Conservation (phyloP, 2,113 vertebrate species). For the Dendrocopos noguchii region DNA sequence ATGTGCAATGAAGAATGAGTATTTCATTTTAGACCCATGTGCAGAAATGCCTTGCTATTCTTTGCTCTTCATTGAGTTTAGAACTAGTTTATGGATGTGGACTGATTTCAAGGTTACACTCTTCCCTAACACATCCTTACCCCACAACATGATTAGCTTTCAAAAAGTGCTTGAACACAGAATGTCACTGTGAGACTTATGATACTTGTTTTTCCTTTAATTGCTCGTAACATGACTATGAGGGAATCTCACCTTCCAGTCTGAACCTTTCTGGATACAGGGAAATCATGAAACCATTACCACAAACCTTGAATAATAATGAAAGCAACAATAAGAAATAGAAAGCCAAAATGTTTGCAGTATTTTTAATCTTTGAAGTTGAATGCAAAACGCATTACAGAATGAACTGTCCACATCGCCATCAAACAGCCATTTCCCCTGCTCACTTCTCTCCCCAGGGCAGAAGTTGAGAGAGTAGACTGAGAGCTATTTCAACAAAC, state of each 20-base stretch:
- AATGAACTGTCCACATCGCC: fast-evolving
- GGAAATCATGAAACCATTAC: not conserved
- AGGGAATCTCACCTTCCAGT: not conserved
- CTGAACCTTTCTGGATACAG: not conserved
- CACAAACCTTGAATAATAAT: not conserved
- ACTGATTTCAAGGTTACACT: not conserved
- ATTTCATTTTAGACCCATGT: not conserved
- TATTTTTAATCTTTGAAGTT: not conserved
- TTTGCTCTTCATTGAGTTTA: not conserved
- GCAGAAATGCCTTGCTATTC: not conserved
- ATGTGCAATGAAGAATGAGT: not conserved
- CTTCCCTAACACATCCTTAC: not conserved
- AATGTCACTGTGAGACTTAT: not conserved
- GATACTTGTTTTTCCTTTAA: not conserved
- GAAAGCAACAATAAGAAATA: not conserved
- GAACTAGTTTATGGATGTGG: not conserved
- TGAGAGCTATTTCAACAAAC: not conserved
- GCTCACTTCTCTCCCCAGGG: not conserved
- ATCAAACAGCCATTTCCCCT: not conserved
- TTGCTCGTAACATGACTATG: not conserved
- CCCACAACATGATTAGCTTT: not conserved
- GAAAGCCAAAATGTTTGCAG: not conserved
- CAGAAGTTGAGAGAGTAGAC: not conserved
- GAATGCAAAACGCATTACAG: fast-evolving
- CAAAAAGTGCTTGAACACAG: not conserved